Evolutionary conservation across 2,888 invertebrate species (phyloP).

Genomic region (Agrypnus murinus): DNA sequence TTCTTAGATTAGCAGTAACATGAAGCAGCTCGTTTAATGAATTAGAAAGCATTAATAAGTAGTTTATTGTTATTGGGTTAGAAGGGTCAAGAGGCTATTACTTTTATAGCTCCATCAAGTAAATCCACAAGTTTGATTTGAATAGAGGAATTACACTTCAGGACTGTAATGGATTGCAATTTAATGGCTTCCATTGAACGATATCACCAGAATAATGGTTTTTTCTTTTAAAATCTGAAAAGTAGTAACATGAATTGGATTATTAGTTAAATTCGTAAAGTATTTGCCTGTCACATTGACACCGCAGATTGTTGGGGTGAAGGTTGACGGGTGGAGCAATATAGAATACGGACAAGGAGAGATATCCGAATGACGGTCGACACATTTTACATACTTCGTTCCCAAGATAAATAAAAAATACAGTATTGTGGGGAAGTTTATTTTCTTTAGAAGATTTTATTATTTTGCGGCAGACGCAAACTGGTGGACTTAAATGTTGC

Average conservation of each 20-base stretch:
- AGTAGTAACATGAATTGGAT: background rate
- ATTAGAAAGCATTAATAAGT: too few relatives aligned
- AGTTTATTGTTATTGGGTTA: too few relatives aligned
- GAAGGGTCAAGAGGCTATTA: too few relatives aligned
- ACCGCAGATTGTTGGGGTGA: background rate
- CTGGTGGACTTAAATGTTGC: background rate
- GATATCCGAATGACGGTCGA: constrained; percentile 2
- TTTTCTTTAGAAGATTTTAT: background rate
- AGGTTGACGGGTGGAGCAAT: background rate
- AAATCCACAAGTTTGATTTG: too few relatives aligned
- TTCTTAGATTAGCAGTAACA: too few relatives aligned
- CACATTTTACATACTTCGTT: constrained; percentile 12
- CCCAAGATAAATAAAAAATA: constrained; percentile 10
- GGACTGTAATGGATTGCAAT: too few relatives aligned
- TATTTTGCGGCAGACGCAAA: background rate
- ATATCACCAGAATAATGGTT: too few relatives aligned
- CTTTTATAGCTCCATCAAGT: too few relatives aligned
- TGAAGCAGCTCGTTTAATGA: too few relatives aligned
- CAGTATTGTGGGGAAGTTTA: background rate
- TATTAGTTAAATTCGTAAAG: constrained; percentile 4
- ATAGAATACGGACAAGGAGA: constrained; percentile 9
- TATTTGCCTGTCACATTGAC: constrained; percentile 2
- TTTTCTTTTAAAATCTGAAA: background rate
- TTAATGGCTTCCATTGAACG: too few relatives aligned
- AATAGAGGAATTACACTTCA: too few relatives aligned